Evolutionary conservation across 2,888 invertebrate genomes (phyloP), one percentile per base, ranked within the genome.

Genomic region (Tetragonisca angustula): DNA sequence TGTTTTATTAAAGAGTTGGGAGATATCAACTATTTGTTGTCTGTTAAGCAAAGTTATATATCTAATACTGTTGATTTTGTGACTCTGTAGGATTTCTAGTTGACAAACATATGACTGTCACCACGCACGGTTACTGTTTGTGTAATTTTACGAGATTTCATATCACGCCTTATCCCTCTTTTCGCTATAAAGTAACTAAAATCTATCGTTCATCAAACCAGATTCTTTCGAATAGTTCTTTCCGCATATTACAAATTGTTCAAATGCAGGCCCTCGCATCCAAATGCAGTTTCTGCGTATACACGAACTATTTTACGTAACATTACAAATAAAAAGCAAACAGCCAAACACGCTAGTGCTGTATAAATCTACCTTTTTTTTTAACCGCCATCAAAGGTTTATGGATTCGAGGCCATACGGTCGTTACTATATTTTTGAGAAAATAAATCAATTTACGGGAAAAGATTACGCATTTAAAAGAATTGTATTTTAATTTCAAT

Each of bases 311-410:
- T 32, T 62, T 62, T 32, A 27, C 27, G 62, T 62, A 32, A 32
- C 61, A 24, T 62, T 27, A 62, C 19, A 62, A 62, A 62, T 62
- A 62, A 62, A 62, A 19, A 64, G 36, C 32, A 64, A 64, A 21
- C 21, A 32, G 21, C 13, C 5, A 36, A 64, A 64, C 36, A 11
- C 0, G 9, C 11, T 13, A 21, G 5, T 21, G 11, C 9, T 59
- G 4, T 24, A n/a, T 52, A 64, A 36, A 64, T 36, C 36, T 2
- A 0, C 5, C 5, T 64, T 21, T 32, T 62, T 62, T 24, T 32
- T 32, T 3, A 32, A 27, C 17, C 32, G 11, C 19, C 19, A 27
- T 27, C 4, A 62, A 62, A 62, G 27, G 27, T 27, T 62, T 19
- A 11, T 62, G 17, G 24, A 24, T 61, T 61, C 17, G 15, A 17